Conservation (phyloP, 2,113 vertebrate genomes). For the Microtus richardsoni region DNA sequence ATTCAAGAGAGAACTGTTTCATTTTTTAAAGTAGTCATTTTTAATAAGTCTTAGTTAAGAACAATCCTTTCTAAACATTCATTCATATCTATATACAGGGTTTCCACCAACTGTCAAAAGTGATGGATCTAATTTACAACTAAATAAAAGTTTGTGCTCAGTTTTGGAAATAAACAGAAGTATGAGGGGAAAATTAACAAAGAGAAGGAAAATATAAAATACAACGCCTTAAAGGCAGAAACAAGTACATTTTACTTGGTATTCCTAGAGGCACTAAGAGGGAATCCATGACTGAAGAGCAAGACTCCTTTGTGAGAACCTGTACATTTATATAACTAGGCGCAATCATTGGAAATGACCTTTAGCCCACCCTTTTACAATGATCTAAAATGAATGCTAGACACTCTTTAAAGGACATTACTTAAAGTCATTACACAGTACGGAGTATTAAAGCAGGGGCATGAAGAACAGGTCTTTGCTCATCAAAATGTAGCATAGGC, state of each 20-base stretch:
- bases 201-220: conserved; percentile 87
- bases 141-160: conserved; percentile 85
- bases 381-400: conserved; percentile 88
- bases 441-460: conserved; percentile 84
- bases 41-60: conserved; percentile 79
- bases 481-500: conserved; percentile 76
- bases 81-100: conserved; percentile 75
- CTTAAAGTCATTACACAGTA: conserved; percentile 85
- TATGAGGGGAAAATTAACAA: conserved; percentile 87
- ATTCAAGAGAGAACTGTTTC: conserved; percentile 78
- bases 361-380: conserved; percentile 89
- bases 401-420: conserved; percentile 89
- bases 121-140: conserved; percentile 83
- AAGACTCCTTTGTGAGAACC: conserved; percentile 86
- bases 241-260: conserved; percentile 85
- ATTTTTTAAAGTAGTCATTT: conserved; percentile 80
- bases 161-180: conserved; percentile 86
- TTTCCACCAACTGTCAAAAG: conserved; percentile 83
- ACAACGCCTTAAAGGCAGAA: conserved; percentile 86
- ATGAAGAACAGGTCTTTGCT: conserved; percentile 85
- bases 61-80: conserved; percentile 78
- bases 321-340: conserved; percentile 88
- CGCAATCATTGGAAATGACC: conserved; percentile 88
- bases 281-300: conserved; percentile 87
- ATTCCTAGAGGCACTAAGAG: conserved; percentile 86